Conservation (phyloP, 2,113 vertebrate species). For the Columba janthina region DNA sequence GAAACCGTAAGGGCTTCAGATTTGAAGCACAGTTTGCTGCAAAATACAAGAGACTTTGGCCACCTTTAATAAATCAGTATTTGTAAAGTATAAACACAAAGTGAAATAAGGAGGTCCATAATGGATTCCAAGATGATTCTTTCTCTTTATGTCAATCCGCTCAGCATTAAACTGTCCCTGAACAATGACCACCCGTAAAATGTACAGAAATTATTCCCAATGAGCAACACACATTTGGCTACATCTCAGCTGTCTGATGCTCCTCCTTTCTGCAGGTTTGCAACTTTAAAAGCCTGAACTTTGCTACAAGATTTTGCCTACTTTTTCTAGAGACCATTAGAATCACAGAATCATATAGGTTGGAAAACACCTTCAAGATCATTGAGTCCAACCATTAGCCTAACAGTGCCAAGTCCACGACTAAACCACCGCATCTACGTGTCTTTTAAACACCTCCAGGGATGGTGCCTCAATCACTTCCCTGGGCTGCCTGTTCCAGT, state of each 20-base stretch:
- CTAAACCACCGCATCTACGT: neutral
- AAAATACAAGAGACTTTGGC: neutral
- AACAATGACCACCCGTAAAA: neutral
- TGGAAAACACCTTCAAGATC: neutral
- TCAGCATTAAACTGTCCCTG: neutral
- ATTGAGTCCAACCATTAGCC: fast-evolving
- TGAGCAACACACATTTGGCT: neutral
- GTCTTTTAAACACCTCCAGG: neutral
- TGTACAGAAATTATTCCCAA: neutral
- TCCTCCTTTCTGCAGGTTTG: neutral
- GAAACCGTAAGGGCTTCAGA: neutral
- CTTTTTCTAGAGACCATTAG: neutral
- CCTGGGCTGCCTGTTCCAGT: neutral
- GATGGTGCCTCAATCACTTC: neutral
- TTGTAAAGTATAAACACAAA: neutral
- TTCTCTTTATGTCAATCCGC: neutral
- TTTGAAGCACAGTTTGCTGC: neutral
- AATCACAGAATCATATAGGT: neutral
- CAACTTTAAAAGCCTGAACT: neutral
- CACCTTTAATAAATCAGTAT: neutral
- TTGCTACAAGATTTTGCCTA: neutral
- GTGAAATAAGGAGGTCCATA: neutral
- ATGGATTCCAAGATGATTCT: neutral
- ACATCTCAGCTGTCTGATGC: neutral
- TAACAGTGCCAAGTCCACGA: neutral